A percentile compares a stretch with the other conserved stretches of the same genome.
These are phyloP conservation scores for Aphelenchoides fujianensis DNA, from an alignment of 1,140 invertebrate species.

Conservation along the genomic window DNA sequence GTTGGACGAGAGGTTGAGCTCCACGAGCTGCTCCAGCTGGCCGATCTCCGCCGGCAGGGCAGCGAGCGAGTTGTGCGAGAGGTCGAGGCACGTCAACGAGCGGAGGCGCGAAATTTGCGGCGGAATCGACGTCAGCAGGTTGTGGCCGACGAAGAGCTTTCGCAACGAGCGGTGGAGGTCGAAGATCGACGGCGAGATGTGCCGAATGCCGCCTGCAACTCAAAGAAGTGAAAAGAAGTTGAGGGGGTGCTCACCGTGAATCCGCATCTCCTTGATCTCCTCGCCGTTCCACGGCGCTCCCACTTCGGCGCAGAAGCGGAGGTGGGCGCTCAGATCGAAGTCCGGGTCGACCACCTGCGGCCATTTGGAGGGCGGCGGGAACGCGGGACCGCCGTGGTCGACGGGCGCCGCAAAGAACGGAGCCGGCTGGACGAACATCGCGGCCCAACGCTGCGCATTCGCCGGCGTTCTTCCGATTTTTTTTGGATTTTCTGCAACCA, in stretches of 20 bases:
- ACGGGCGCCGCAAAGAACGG: no score
- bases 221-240: not conserved
- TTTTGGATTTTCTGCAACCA: no score
- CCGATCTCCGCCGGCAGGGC: slow-evolving; percentile 76
- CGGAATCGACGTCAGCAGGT: slow-evolving; percentile 46
- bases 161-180: slow-evolving; percentile 49
- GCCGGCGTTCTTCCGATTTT: no score
- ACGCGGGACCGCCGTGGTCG: no score
- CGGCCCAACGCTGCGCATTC: no score
- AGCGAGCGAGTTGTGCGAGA: slow-evolving; percentile 88
- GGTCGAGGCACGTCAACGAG: slow-evolving; percentile 78
- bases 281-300: not conserved
- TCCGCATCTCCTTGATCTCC: not conserved
- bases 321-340: not conserved
- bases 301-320: not conserved
- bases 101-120: slow-evolving; percentile 47
- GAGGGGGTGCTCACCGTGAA: not conserved
- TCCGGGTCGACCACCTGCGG: not conserved
- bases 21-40: slow-evolving; percentile 23
- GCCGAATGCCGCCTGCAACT: not conserved
- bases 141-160: slow-evolving; percentile 50
- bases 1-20: slow-evolving; percentile 89
- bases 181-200: slow-evolving; percentile 26
- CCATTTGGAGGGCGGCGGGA: no score
- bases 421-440: no score